phyloP scores from a whole-genome alignment of 2,113 vertebrate genomes.

The Limnothrissa miodon region DNA sequence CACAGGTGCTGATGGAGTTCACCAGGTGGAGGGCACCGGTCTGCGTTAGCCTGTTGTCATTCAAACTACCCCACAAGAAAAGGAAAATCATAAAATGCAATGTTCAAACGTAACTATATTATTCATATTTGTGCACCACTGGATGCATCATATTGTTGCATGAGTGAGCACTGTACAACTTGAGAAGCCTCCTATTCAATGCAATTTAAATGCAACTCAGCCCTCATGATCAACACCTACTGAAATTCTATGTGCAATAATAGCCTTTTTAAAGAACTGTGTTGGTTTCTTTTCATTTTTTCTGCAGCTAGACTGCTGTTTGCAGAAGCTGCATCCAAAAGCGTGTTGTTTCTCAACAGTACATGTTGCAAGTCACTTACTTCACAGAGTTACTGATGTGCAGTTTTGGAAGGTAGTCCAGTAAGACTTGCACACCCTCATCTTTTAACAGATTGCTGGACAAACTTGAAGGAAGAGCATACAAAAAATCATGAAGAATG shows the following conservation, averaged over 20 bases:
- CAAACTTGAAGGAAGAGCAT: constrained; percentile 55
- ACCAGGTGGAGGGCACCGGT: constrained; percentile 64
- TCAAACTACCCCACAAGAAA: constrained; percentile 66
- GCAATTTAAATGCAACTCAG: too few species aligned
- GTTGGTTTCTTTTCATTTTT: background rate
- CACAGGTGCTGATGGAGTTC: constrained; percentile 63
- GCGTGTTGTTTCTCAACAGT: too few species aligned
- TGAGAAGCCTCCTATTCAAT: too few species aligned
- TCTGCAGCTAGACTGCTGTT: background rate
- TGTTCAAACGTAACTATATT: background rate
- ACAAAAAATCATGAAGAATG: background rate
- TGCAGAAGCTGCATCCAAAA: too few species aligned
- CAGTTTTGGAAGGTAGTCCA: constrained; percentile 54
- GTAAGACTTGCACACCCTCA: constrained; percentile 55
- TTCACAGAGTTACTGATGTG: constrained; percentile 59
- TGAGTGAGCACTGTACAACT: background rate
- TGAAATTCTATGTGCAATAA: too few species aligned
- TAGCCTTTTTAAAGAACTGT: background rate
- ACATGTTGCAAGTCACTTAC: constrained; percentile 49
- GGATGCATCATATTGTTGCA: background rate
- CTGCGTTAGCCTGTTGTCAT: constrained; percentile 64
- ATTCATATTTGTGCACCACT: background rate
- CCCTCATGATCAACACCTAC: too few species aligned
- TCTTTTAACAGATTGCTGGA: constrained; percentile 64
- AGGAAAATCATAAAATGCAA: constrained; percentile 4